Base-by-base conservation (phyloP, 2,113 vertebrate genomes). In the Silurus meridionalis region DNA sequence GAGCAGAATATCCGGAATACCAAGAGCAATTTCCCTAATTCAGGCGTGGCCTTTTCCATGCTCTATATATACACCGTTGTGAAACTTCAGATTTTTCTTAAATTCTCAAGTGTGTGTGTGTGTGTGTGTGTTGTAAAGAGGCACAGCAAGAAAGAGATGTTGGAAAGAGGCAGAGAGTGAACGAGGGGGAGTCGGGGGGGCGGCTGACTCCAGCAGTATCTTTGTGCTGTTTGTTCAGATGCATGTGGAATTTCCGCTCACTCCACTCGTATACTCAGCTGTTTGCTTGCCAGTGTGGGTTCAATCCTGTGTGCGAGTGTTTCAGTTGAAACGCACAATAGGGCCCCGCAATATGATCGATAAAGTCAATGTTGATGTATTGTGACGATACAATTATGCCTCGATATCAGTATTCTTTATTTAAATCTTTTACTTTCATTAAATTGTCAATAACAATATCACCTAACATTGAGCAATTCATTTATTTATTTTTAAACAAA, bases 231-330 rank as follows among this genome's bases (percentile, higher is more conserved):
- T 91, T 7, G 83, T 86, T 88, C 74, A 15, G 84, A 89, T 85
- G 80, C 86, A 6, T 91, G 89, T 88, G 92, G 94, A 94, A 94
- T 95, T 87, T 93, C 90, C 89, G 78, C 83, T 89, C 67, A 46
- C 21, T 63, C 86, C 74, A 75, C 87, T 60, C 64, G 86, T 89
- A 57, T 91, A 89, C 85, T 93, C 91, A 92, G 92, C 92, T 92
- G 91, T 85, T 83, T 23, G 15, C 52, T 15, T 46, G 46, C 48
- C 72, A 19, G 23, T 52, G 19, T 52, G 72, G 48, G 17, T 50
- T 50, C 11, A 37, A 69, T 14, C 66, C 2, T 52, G 66, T 69
- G 25, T 69, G 66, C 50, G 50, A 25, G 74, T 55, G 52, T 75
- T 19, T 57, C 72, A 53, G 72, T 11, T 6, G 72, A 74, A 74